phyloP scores from a whole-genome alignment of 2,797 vertebrate genomes.

The Erethizon dorsatum region DNA sequence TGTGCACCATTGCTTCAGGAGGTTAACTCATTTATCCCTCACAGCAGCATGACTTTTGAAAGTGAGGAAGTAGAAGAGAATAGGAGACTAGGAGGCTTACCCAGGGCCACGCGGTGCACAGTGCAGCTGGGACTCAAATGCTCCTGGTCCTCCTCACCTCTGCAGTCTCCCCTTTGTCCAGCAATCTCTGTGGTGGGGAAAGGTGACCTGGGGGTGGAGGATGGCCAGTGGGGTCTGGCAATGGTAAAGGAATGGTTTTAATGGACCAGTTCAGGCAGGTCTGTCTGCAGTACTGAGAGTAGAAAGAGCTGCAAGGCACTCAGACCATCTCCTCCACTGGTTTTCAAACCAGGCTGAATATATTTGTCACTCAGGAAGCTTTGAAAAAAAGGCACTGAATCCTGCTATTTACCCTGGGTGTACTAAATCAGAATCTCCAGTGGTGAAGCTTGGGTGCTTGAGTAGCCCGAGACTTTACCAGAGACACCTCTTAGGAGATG shows the following conservation, averaged over 20 bases:
- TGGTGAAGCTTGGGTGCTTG: neutral
- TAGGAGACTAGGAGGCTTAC: neutral
- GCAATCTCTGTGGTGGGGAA: neutral
- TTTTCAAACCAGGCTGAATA: constrained; percentile 41
- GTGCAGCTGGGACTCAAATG: neutral
- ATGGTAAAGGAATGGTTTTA: neutral
- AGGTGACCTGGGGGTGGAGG: neutral
- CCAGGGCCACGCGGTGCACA: neutral
- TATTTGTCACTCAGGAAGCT: neutral
- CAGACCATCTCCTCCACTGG: neutral
- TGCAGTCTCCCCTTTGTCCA: neutral
- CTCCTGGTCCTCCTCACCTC: neutral
- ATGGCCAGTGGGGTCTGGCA: neutral
- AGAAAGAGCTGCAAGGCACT: neutral
- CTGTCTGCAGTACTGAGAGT: neutral
- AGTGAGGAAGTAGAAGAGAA: constrained; percentile 17
- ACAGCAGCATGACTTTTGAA: neutral
- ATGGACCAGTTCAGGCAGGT: neutral
- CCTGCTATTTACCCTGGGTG: neutral
- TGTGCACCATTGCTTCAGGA: neutral
- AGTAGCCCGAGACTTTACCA: neutral
- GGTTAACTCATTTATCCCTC: neutral
- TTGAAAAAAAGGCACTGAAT: neutral
- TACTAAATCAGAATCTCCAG: neutral
- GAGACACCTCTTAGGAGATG: neutral